Percentiles rank a stretch among this genome's conserved stretches.
Evolutionary conservation across 2,113 vertebrate genomes (phyloP).

Genomic region (Morone chrysops): DNA sequence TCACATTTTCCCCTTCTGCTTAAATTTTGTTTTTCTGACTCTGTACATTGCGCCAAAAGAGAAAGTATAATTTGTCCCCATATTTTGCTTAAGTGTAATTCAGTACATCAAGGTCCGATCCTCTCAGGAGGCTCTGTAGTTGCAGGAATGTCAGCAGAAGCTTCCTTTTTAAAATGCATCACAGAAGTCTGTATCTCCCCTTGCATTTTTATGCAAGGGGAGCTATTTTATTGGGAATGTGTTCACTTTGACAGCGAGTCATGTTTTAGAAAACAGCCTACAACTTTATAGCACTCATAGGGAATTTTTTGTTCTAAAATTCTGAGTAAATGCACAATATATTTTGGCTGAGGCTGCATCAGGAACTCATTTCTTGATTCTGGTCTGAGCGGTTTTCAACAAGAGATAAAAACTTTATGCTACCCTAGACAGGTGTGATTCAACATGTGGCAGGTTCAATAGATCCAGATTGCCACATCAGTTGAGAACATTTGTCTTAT

Average conservation of each 20-base stretch:
- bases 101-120: constrained; percentile 12
- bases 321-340: constrained; percentile 40
- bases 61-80: constrained; percentile 23
- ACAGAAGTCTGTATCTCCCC: background rate
- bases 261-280: background rate
- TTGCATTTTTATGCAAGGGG: too few relatives aligned
- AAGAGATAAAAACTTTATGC: constrained; percentile 43
- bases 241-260: constrained; percentile 21
- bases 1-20: constrained; percentile 34
- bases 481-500: background rate
- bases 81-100: constrained; percentile 44
- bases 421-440: constrained; percentile 13
- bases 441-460: constrained; percentile 13
- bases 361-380: constrained; percentile 51
- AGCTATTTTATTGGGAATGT: constrained; percentile 51
- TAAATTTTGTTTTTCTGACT: constrained; percentile 10
- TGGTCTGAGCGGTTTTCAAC: constrained; percentile 39
- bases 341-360: constrained; percentile 30
- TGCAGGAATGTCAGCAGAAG: background rate
- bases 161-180: constrained; percentile 10
- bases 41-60: constrained; percentile 17
- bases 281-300: constrained; percentile 34
- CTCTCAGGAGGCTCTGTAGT: constrained; percentile 12
- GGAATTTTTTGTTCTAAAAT: constrained; percentile 31
- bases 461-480: constrained; percentile 32